These are phyloP conservation scores for Cosmia trapezina DNA, from an alignment of 2,888 invertebrate genomes.

Conservation along the genomic window DNA sequence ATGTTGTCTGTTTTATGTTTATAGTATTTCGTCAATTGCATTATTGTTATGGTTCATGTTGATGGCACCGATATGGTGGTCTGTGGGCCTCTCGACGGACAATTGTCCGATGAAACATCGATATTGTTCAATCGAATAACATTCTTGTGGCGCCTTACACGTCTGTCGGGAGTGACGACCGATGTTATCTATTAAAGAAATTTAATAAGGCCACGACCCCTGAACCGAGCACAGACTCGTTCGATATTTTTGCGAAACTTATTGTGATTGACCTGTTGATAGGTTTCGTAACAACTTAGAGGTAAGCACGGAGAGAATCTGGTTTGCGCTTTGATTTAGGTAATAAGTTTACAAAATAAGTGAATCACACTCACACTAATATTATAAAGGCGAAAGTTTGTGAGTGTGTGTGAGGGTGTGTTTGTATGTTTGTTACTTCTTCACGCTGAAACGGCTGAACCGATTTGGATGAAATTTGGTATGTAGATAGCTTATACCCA, in stretches of 20 bases:
- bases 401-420: too few relatives aligned
- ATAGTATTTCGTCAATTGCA: constrained; percentile 80
- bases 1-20: constrained; percentile 76
- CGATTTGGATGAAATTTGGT: too few relatives aligned
- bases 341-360: too few relatives aligned
- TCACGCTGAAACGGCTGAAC: too few relatives aligned
- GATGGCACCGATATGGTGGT: constrained; percentile 74
- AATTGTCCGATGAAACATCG: constrained; percentile 74
- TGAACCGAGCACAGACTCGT: constrained; percentile 59
- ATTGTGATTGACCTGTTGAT: constrained; percentile 53
- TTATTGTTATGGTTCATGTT: constrained; percentile 78
- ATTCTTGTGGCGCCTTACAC: constrained; percentile 67
- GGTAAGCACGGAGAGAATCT: neutral
- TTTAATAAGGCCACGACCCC: constrained; percentile 76
- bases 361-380: too few relatives aligned
- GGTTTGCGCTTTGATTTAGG: neutral
- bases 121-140: constrained; percentile 79
- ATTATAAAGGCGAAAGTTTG: too few relatives aligned
- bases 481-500: too few relatives aligned
- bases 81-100: constrained; percentile 42
- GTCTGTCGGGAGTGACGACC: constrained; percentile 65
- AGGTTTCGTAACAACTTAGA: constrained; percentile 18
- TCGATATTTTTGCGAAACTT: constrained; percentile 65
- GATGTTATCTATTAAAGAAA: constrained; percentile 73
- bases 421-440: too few relatives aligned